phyloP scores from a whole-genome alignment of 2,888 invertebrate genomes.

The Mythimna vitellina region DNA sequence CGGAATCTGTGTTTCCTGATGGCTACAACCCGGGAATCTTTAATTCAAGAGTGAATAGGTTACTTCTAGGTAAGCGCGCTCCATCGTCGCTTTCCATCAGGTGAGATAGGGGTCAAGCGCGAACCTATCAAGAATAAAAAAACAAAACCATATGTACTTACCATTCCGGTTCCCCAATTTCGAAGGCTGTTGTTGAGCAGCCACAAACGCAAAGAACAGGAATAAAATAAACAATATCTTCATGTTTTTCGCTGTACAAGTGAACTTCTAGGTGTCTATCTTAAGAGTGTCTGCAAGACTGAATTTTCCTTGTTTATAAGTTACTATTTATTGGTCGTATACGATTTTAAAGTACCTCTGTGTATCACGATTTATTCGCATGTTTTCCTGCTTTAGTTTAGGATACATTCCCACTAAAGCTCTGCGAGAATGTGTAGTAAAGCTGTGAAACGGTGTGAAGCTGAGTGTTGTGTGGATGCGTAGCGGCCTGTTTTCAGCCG shows the following conservation, averaged over 20 bases:
- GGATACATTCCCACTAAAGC: background rate
- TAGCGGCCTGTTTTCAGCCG: background rate
- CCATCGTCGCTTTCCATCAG: no score
- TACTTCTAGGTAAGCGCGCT: no score
- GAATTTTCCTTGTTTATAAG: background rate
- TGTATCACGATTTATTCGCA: background rate
- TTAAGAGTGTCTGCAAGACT: background rate
- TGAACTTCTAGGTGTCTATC: background rate
- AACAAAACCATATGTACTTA: background rate
- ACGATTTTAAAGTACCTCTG: background rate
- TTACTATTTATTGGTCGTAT: background rate
- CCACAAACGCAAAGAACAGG: slow-evolving; percentile 8
- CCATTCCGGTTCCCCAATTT: background rate
- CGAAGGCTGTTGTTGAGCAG: background rate
- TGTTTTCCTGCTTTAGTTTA: background rate
- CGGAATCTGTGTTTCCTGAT: no score
- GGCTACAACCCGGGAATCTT: no score
- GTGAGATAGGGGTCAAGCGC: no score
- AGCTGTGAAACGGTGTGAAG: background rate
- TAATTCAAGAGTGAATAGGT: no score
- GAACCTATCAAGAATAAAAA: no score
- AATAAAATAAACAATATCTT: slow-evolving; percentile 28
- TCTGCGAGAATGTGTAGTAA: background rate
- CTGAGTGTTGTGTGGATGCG: background rate
- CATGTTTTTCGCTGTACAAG: background rate